Percentiles rank a stretch among this genome's conserved stretches.
Evolutionary conservation across 2,888 invertebrate species (phyloP).

Genomic region (Leptinotarsa haldemani): DNA sequence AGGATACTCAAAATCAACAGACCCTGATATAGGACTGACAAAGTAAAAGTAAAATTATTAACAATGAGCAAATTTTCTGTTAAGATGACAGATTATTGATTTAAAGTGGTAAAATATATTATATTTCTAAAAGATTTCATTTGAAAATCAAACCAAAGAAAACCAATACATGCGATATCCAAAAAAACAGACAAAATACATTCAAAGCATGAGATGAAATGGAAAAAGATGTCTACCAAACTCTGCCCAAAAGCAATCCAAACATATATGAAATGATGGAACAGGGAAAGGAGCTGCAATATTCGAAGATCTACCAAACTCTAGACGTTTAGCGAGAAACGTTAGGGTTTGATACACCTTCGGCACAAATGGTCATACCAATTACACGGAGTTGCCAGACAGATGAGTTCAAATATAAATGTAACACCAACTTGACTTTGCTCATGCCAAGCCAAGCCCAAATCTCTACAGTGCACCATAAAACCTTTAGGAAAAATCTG

Average conservation of each 20-base stretch:
- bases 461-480: conserved; percentile 19
- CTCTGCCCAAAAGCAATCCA: conserved; percentile 7
- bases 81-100: too few relatives aligned
- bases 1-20: too few relatives aligned
- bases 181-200: conserved; percentile 30
- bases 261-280: conserved; percentile 10
- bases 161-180: conserved; percentile 32
- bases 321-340: conserved; percentile 48
- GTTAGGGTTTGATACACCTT: conserved; percentile 57
- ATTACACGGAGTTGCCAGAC: conserved; percentile 66
- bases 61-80: too few relatives aligned
- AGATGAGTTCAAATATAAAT: conserved; percentile 60
- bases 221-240: conserved; percentile 11
- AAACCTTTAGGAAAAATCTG: not conserved
- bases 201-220: conserved; percentile 27
- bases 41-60: too few relatives aligned
- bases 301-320: conserved; percentile 59
- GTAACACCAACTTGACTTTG: conserved; percentile 61
- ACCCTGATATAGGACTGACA: too few relatives aligned
- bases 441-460: conserved; percentile 58
- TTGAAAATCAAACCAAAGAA: conserved; percentile 27
- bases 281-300: conserved; percentile 38
- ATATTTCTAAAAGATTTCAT: conserved; percentile 13
- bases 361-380: conserved; percentile 55
- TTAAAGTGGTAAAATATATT: not conserved